Base-by-base conservation (phyloP, 2,888 invertebrate genomes). In the Rotaria sp. region DNA sequence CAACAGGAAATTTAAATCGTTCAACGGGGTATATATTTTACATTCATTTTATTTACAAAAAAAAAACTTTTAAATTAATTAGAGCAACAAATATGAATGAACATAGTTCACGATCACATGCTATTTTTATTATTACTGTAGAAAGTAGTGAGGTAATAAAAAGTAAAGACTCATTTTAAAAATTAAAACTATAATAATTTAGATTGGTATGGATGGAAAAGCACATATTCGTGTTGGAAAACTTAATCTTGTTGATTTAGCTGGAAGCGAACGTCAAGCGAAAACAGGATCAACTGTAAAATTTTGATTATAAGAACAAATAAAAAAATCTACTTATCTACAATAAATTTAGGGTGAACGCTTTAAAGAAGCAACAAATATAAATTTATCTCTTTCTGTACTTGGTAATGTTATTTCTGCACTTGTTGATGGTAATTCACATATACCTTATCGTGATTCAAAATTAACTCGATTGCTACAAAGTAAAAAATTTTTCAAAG, bases 391-490 rank as follows among this genome's bases (percentile, higher is more conserved):
- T 67, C 93, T 99, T 24, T 96, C 97, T 84, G 96, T 97, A n/a
- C 93, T 99, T 88, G 97, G 97, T 30, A 98, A 98, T 92, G 98
- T 99, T 59, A 99, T 99, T 90, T 96, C 96, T 57, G 97, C 98
- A 8, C 92, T 99, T 88, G 97, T 97, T 21, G 95, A 94, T 85
- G 96, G 96, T 89, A 99, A 92, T 98, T 95, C 95, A 86, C 97
- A 98, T 91, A 95, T 99, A 89, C 98, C 98, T 3, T 99, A 99
- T 92, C 92, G 98, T 90, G 97, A 98, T 92, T 97, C 97, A 8
- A 98, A 98, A 92, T 92, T 99, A 87, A 99, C 99, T 18, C 93
- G 98, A 85, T 93, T 99, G 86, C 93, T 99, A 87, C 97, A 98
- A 67, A 48, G 80, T 85, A 45, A 15, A 41, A 24, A 41, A 26